A percentile compares a stretch with the other conserved stretches of the same genome.
phyloP scores from a whole-genome alignment of 2,888 invertebrate genomes.

The Agonopterix heracliana region DNA sequence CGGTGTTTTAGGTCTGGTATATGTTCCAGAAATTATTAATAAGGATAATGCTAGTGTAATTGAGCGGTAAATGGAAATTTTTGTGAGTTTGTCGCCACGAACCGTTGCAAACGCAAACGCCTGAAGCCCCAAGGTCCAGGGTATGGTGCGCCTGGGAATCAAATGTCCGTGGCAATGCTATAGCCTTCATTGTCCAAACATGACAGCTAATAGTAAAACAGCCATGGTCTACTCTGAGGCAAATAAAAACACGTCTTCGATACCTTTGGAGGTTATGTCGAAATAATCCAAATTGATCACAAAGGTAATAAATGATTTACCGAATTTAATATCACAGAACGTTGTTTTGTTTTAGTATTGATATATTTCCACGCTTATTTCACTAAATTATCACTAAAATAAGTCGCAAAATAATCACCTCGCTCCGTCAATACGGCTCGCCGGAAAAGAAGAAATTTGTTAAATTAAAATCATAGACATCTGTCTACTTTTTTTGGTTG shows the following conservation, averaged over 20 bases:
- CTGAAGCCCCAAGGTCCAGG: conserved; percentile 13
- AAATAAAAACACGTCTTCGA: conserved; percentile 9
- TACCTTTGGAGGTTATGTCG: conserved; percentile 28
- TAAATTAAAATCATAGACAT: background rate
- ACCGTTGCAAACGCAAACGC: conserved; percentile 46
- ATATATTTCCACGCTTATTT: conserved; percentile 20
- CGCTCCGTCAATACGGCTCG: conserved; percentile 43
- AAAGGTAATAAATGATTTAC: conserved; percentile 8
- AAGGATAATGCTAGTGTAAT: no score
- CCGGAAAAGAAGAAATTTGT: conserved; percentile 32
- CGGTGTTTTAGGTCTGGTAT: no score
- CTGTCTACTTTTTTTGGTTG: background rate
- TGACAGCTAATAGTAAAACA: conserved; percentile 29
- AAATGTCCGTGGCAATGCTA: conserved; percentile 37
- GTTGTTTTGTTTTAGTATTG: background rate
- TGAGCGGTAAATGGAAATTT: no score
- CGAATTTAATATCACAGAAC: background rate
- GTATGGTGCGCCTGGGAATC: conserved; percentile 47
- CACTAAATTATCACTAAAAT: conserved; percentile 1
- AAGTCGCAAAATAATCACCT: conserved; percentile 36
- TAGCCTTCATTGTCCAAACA: conserved; percentile 51
- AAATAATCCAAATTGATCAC: conserved; percentile 38
- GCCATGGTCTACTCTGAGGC: conserved; percentile 52
- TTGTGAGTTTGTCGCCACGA: conserved; percentile 46
- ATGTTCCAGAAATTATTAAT: no score